Percentiles rank a stretch among this genome's conserved stretches.
phyloP scores from a whole-genome alignment of 2,113 vertebrate genomes.

The Peucedramus taeniatus region DNA sequence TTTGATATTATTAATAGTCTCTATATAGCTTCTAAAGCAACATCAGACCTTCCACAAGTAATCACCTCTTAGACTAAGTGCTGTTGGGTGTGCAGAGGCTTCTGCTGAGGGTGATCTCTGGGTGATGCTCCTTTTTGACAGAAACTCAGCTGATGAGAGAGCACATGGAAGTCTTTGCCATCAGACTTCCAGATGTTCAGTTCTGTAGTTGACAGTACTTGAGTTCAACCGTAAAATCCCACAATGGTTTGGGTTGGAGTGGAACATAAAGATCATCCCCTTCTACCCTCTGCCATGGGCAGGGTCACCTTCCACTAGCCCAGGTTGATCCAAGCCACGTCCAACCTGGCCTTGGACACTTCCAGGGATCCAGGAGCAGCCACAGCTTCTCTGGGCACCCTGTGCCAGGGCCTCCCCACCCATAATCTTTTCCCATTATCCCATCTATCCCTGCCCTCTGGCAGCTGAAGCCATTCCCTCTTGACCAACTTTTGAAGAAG shows the following conservation, averaged over 20 bases:
- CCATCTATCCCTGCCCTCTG: not conserved
- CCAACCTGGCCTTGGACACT: not conserved
- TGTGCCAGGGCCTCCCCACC: not conserved
- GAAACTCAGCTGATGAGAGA: not conserved
- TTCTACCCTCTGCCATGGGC: not conserved
- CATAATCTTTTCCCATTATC: not conserved
- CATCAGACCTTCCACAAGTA: not conserved
- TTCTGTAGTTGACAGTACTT: not conserved
- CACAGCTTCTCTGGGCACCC: not conserved
- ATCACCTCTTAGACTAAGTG: not conserved
- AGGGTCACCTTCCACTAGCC: not conserved
- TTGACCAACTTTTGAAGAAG: not conserved
- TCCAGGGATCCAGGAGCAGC: not conserved
- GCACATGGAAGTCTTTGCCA: not conserved
- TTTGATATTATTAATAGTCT: not conserved
- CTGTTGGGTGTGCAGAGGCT: not conserved
- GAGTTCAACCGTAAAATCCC: not conserved
- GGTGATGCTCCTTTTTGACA: not conserved
- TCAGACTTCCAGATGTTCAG: not conserved
- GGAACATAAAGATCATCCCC: not conserved
- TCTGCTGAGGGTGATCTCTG: not conserved
- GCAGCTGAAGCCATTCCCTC: not conserved
- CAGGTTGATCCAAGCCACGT: rapidly evolving
- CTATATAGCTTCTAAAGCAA: not conserved
- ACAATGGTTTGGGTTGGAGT: not conserved